Conservation (phyloP, 2,888 invertebrate genomes). For the Unio pictorum region DNA sequence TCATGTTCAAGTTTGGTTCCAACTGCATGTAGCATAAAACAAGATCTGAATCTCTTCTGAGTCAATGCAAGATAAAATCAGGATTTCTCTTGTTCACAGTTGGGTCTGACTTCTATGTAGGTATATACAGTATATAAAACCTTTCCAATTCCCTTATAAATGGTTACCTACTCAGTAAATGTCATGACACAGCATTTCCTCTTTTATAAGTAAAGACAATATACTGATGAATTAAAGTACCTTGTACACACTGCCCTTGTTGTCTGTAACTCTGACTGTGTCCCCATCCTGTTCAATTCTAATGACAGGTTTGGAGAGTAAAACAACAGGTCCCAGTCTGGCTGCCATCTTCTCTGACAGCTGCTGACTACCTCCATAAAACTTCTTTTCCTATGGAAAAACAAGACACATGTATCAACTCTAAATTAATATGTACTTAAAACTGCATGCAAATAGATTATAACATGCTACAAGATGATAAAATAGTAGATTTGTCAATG, state of each 20-base stretch:
- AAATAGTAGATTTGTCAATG: background rate
- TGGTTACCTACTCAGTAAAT: too few relatives aligned
- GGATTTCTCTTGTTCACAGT: too few relatives aligned
- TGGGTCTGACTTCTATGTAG: too few relatives aligned
- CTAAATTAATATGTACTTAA: background rate
- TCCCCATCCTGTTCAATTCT: constrained; percentile 56
- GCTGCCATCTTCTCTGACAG: constrained; percentile 68
- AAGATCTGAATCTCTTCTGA: too few relatives aligned
- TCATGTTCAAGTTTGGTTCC: too few relatives aligned
- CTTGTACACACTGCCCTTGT: constrained; percentile 47
- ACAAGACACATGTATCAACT: background rate
- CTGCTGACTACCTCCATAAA: constrained; percentile 71
- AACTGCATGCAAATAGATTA: background rate
- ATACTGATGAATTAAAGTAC: constrained; percentile 17
- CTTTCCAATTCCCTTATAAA: too few relatives aligned
- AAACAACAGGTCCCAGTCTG: constrained; percentile 59
- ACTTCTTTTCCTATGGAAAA: constrained; percentile 67
- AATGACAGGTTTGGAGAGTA: constrained; percentile 62
- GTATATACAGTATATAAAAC: too few relatives aligned
- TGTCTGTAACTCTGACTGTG: constrained; percentile 52
- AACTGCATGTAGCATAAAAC: too few relatives aligned
- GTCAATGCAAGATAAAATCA: too few relatives aligned
- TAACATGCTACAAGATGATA: too few relatives aligned
- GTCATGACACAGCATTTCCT: too few relatives aligned
- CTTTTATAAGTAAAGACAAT: too few relatives aligned